Evolutionary conservation across 2,888 invertebrate species (phyloP), one percentile per base, ranked within the genome.

Genomic region (Frankliniella fusca): DNA sequence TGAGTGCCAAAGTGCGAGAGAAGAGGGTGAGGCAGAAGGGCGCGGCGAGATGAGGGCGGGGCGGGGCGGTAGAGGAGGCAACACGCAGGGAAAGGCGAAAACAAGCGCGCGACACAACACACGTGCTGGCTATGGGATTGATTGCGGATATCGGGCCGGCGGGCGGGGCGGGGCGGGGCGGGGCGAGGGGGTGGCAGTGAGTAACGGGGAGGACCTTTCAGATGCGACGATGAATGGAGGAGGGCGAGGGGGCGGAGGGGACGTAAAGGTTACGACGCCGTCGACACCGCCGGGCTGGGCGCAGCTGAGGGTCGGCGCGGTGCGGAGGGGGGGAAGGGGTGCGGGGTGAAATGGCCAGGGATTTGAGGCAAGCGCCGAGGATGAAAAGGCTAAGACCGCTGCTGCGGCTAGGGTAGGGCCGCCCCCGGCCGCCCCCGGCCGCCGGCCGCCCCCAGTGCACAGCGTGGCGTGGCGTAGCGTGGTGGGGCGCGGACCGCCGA

Each of bases 181-280:
- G n/a, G 9, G 70, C 23, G 70, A 11, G 10, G 70, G n/a, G 70
- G 54, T 18, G 70, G 70, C 70, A n/a, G 70, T 70, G 70, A 70
- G 70, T 70, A 70, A 70, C 70, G 54, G 70, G 23, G 23, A 23
- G 70, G 70, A 70, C 70, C 70, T 70, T 70, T 70, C 70, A 70
- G 70, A 70, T n/a, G 23, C 23, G 70, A 23, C 70, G 70, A 70
- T 70, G 70, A 70, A 70, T 70, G 70, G 70, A 70, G 70, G 23
- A n/a, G 61, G 20, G 5, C 0, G 61, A 18, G 7, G 20, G 61
- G 61, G 61, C 2, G 70, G 23, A 20, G 70, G 70, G 70, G 23
- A 70, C 23, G 70, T 70, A 70, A 70, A 70, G 70, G 70, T 70
- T 70, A 70, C 70, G 70, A 23, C 70, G 23, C 23, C 70, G 65